Conservation (phyloP, 2,113 vertebrate species). For the Tachysurus fulvidraco region DNA sequence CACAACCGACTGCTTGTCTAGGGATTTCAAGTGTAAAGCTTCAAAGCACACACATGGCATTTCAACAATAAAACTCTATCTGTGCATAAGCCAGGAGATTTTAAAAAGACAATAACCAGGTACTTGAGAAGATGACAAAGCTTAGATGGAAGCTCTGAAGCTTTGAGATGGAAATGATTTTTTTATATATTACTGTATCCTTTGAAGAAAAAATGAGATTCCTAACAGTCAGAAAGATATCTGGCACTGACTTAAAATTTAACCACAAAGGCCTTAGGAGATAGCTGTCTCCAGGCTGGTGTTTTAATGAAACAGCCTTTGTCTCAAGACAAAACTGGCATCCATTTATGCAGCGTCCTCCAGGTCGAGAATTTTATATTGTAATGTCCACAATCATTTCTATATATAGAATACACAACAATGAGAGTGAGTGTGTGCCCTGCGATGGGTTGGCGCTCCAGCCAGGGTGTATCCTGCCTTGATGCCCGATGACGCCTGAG, state of each 20-base stretch:
- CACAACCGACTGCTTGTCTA: slow-evolving; percentile 49
- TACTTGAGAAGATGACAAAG: slow-evolving; percentile 41
- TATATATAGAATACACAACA: not conserved
- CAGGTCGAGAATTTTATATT: not conserved
- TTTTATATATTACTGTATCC: not conserved
- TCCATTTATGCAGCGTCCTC: not conserved
- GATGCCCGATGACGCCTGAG: no score
- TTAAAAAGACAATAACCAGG: slow-evolving; percentile 57
- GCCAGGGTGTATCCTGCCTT: no score
- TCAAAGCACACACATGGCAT: slow-evolving; percentile 51
- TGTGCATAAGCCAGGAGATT: slow-evolving; percentile 61
- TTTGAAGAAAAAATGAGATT: not conserved
- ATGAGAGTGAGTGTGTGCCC: no score
- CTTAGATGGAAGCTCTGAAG: not conserved
- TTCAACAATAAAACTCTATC: slow-evolving; percentile 57
- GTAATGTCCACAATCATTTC: not conserved
- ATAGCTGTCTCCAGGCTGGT: not conserved
- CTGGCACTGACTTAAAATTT: not conserved
- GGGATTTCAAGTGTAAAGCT: slow-evolving; percentile 54
- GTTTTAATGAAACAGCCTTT: not conserved
- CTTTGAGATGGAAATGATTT: not conserved
- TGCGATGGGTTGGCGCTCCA: no score
- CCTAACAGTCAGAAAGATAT: not conserved
- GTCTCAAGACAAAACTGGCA: not conserved
- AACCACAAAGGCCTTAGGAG: not conserved